Conservation (phyloP, 2,113 vertebrate species). For the Zapus hudsonius region DNA sequence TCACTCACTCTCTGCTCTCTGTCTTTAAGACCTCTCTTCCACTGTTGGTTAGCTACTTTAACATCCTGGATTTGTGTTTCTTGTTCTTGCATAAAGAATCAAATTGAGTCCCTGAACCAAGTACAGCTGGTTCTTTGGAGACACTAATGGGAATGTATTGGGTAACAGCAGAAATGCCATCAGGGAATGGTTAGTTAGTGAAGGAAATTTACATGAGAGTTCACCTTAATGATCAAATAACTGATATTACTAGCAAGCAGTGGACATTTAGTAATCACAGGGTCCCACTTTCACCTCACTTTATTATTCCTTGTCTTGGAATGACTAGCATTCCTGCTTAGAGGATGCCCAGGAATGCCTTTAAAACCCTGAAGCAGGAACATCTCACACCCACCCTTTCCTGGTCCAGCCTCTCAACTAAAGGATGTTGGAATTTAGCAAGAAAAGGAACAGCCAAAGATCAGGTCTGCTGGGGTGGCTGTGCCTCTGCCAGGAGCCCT, state of each 20-base stretch:
- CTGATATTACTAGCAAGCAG: background rate
- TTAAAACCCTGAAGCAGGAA: background rate
- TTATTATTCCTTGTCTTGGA: background rate
- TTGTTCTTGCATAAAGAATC: constrained; percentile 17
- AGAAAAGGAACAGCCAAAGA: background rate
- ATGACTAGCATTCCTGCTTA: background rate
- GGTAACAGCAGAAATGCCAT: background rate
- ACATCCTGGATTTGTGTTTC: constrained; percentile 25
- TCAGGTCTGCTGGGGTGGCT: background rate
- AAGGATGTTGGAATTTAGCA: background rate
- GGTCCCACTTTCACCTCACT: background rate
- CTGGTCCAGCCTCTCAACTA: background rate
- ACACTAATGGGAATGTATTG: background rate
- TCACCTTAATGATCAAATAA: background rate
- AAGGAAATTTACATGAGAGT: background rate
- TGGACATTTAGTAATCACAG: background rate
- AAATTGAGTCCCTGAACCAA: background rate
- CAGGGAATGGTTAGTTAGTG: background rate
- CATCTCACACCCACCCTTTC: no score
- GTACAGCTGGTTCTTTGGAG: background rate
- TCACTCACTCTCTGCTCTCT: background rate
- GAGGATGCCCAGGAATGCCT: background rate
- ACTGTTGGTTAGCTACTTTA: background rate
- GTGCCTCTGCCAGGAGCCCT: rapidly evolving
- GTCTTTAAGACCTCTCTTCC: background rate